A percentile compares a stretch with the other conserved stretches of the same genome.
Evolutionary conservation across 2,888 invertebrate species (phyloP).

Genomic region (Aelia acuminata): DNA sequence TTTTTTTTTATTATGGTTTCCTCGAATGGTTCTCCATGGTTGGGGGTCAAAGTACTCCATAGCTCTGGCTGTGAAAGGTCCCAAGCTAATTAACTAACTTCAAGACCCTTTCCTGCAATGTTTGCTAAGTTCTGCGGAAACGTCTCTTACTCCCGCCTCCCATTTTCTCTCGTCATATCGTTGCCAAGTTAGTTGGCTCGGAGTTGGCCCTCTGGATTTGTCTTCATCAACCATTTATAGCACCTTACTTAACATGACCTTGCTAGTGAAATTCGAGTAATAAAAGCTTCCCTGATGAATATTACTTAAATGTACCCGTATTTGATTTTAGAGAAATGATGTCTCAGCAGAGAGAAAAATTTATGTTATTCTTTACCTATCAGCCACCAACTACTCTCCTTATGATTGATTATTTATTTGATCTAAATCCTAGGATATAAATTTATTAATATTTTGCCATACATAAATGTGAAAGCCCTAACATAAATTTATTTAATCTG

Average conservation of each 20-base stretch:
- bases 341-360: too few relatives aligned
- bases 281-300: not conserved
- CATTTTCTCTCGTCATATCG: constrained; percentile 21
- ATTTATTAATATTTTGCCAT: too few relatives aligned
- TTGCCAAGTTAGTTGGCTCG: not conserved
- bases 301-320: too few relatives aligned
- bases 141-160: not conserved
- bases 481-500: too few relatives aligned
- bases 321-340: too few relatives aligned
- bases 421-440: too few relatives aligned
- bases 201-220: not conserved
- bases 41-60: not conserved
- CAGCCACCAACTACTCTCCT: too few relatives aligned
- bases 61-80: not conserved
- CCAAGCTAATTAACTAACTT: constrained; percentile 7
- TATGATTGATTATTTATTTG: too few relatives aligned
- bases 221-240: constrained; percentile 1
- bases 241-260: not conserved
- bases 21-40: not conserved
- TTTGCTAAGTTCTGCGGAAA: not conserved
- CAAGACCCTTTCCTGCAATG: constrained; percentile 4
- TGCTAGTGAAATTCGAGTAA: not conserved
- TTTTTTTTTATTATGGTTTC: not conserved
- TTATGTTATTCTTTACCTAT: too few relatives aligned
- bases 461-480: too few relatives aligned